These are phyloP conservation scores for Chymomyza caudatula DNA, from an alignment of 2,888 invertebrate genomes.

Conservation along the genomic window DNA sequence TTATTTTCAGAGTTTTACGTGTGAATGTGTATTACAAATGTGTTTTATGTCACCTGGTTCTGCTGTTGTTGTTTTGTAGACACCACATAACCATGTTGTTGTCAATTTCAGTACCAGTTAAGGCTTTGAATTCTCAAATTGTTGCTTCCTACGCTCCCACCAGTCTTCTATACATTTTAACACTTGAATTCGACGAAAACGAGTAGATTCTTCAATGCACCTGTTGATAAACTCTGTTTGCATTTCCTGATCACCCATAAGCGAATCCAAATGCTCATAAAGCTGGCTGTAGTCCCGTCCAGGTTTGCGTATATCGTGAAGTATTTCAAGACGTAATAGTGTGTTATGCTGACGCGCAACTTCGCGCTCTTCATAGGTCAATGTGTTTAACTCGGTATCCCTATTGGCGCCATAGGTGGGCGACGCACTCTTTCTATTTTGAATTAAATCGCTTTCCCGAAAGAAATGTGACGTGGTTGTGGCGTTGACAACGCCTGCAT, in stretches of 20 bases:
- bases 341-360: constrained; percentile 84
- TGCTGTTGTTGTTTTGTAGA: constrained; percentile 28
- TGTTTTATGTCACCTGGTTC: neutral
- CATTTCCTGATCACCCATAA: constrained; percentile 77
- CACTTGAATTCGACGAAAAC: constrained; percentile 77
- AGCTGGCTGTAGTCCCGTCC: constrained; percentile 80
- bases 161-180: constrained; percentile 77
- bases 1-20: neutral
- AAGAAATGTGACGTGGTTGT: constrained; percentile 50
- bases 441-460: constrained; percentile 50
- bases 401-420: constrained; percentile 22
- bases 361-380: constrained; percentile 80
- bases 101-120: constrained; percentile 66
- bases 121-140: constrained; percentile 58
- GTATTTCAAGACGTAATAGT: constrained; percentile 83
- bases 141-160: constrained; percentile 75
- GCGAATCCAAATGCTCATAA: constrained; percentile 74
- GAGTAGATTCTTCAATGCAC: constrained; percentile 77
- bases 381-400: constrained; percentile 32
- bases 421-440: constrained; percentile 17
- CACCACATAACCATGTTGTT: constrained; percentile 50
- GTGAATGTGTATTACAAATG: neutral
- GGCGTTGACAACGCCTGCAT: constrained; percentile 23
- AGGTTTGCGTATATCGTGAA: constrained; percentile 89
- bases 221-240: constrained; percentile 77